phyloP scores from a whole-genome alignment of 2,888 invertebrate species.

The Steinernema hermaphroditum region DNA sequence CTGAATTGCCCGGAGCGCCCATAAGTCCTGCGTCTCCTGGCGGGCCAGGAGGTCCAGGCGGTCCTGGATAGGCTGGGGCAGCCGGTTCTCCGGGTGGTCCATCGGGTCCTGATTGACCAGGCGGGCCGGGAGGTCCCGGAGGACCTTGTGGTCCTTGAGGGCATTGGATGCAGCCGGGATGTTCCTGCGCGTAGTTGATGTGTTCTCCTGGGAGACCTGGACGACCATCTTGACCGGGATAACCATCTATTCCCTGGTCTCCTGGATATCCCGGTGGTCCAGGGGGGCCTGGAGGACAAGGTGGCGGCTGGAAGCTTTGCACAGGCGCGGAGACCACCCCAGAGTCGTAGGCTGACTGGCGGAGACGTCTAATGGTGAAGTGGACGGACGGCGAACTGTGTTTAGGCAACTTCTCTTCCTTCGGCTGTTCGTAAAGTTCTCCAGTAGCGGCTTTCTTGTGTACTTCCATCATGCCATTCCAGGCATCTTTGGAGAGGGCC shows the following conservation, averaged over 20 bases:
- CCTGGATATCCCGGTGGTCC: slow-evolving; percentile 15
- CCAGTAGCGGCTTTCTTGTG: slow-evolving; percentile 9
- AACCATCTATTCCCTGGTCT: not conserved
- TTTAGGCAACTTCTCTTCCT: not conserved
- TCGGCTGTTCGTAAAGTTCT: not conserved
- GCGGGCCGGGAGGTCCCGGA: slow-evolving; percentile 68
- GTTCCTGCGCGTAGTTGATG: slow-evolving; percentile 18
- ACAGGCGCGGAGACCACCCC: not conserved
- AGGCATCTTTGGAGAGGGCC: not conserved
- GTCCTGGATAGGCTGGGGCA: slow-evolving; percentile 80
- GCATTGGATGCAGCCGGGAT: slow-evolving; percentile 29
- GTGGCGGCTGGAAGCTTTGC: not conserved
- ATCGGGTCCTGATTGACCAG: slow-evolving; percentile 75
- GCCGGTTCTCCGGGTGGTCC: slow-evolving; percentile 76
- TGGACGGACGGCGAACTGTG: not conserved
- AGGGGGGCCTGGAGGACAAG: slow-evolving; percentile 27
- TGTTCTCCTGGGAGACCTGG: slow-evolving; percentile 15
- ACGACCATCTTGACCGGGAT: slow-evolving; percentile 1
- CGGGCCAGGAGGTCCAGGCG: slow-evolving; percentile 81
- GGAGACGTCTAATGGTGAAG: not conserved
- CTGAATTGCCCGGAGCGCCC: slow-evolving; percentile 51
- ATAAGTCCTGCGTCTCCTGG: slow-evolving; percentile 80
- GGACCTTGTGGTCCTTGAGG: slow-evolving; percentile 15
- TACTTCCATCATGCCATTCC: slow-evolving; percentile 13
- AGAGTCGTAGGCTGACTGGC: slow-evolving; percentile 6